A percentile compares a stretch with the other conserved stretches of the same genome.
phyloP scores from a whole-genome alignment of 2,888 invertebrate genomes.

The Acleris laterana region DNA sequence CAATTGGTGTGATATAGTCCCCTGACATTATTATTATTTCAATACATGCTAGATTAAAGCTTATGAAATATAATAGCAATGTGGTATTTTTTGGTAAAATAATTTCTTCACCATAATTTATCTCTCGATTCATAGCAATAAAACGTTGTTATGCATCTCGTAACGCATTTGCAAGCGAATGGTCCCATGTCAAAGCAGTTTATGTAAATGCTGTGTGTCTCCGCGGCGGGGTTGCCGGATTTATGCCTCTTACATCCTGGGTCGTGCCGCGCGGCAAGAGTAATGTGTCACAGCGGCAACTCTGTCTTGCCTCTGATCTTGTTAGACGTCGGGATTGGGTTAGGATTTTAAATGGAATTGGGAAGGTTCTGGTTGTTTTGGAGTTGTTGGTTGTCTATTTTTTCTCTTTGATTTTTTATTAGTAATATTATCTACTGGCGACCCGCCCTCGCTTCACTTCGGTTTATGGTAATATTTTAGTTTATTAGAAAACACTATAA shows the following conservation, averaged over 20 bases:
- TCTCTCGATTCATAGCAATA: constrained; percentile 7
- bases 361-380: background rate
- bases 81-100: too few species aligned
- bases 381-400: too few species aligned
- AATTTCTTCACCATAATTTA: background rate
- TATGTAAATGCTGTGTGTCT: constrained; percentile 16
- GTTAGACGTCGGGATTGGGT: constrained; percentile 1
- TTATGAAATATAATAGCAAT: too few species aligned
- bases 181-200: constrained; percentile 22
- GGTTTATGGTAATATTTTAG: too few species aligned
- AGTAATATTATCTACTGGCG: too few species aligned
- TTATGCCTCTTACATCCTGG: constrained; percentile 28
- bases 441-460: too few species aligned
- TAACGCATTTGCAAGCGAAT: constrained; percentile 27
- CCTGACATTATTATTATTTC: too few species aligned
- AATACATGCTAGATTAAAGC: too few species aligned
- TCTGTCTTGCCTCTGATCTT: constrained; percentile 7
- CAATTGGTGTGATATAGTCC: too few species aligned
- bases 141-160: constrained; percentile 18
- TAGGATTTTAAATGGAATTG: constrained; percentile 2
- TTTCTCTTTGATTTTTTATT: too few species aligned
- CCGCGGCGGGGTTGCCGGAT: constrained; percentile 20
- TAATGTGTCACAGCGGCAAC: constrained; percentile 13
- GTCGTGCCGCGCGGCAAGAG: constrained; percentile 11
- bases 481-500: too few species aligned